These are phyloP conservation scores for Oncorhynchus masou DNA, from an alignment of 2,113 vertebrate genomes.

Conservation along the genomic window DNA sequence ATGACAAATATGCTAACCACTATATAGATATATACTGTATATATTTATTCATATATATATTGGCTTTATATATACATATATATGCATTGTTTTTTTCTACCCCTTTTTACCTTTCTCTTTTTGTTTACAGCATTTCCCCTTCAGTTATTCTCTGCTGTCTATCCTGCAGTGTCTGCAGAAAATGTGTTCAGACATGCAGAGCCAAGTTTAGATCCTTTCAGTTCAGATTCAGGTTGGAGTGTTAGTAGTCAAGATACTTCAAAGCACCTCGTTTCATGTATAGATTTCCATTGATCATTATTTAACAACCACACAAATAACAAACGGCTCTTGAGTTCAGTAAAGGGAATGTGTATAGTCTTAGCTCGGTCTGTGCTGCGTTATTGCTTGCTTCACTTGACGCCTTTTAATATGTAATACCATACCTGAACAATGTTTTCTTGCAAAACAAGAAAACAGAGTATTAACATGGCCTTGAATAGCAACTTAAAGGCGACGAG, in stretches of 20 bases:
- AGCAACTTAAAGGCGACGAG: too few species aligned
- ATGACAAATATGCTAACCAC: not conserved
- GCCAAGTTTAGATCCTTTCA: conserved; percentile 21
- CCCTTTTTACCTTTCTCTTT: not conserved
- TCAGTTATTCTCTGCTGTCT: not conserved
- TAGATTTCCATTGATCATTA: conserved; percentile 26
- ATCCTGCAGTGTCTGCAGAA: conserved; percentile 7
- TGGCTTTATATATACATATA: too few species aligned
- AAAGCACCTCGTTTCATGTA: conserved; percentile 27
- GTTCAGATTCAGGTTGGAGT: not conserved
- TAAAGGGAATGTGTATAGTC: conserved; percentile 33
- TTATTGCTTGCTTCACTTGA: conserved; percentile 24
- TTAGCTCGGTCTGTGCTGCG: not conserved
- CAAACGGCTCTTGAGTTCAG: not conserved
- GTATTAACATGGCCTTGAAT: too few species aligned
- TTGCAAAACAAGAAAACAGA: too few species aligned
- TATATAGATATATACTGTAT: too few species aligned
- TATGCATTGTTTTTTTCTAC: not conserved
- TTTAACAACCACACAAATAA: conserved; percentile 16
- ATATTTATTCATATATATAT: too few species aligned
- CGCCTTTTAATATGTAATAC: conserved; percentile 50
- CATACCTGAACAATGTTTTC: too few species aligned
- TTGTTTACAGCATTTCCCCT: conserved; percentile 19
- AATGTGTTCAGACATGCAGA: conserved; percentile 14
- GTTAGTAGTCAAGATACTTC: not conserved